These are phyloP conservation scores for Panulirus ornatus DNA, from an alignment of 1,140 invertebrate genomes.

Conservation along the genomic window DNA sequence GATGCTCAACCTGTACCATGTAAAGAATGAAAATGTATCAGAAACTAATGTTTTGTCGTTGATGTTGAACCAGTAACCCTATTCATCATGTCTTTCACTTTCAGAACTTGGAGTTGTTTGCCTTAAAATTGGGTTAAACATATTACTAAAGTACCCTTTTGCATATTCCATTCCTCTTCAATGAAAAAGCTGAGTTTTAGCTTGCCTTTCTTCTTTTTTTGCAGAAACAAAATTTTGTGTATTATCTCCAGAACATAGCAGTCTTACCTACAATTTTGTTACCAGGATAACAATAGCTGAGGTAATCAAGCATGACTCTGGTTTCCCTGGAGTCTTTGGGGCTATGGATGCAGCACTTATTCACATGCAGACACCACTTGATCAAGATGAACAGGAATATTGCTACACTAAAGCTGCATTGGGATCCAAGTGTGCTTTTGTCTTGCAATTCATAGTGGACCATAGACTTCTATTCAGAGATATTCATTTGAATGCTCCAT, in stretches of 20 bases:
- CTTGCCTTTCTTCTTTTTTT: background rate
- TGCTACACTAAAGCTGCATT: background rate
- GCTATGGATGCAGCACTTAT: slow-evolving; percentile 41
- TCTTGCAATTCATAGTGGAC: slow-evolving; percentile 37
- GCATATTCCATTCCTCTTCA: too few species aligned
- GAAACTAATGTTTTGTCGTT: too few species aligned
- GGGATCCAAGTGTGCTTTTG: slow-evolving; percentile 28
- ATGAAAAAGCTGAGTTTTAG: too few species aligned
- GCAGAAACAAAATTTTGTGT: background rate
- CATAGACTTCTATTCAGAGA: slow-evolving; percentile 32
- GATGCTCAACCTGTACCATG: too few species aligned
- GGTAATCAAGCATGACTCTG: slow-evolving; percentile 36
- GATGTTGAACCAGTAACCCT: too few species aligned
- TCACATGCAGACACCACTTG: slow-evolving; percentile 10
- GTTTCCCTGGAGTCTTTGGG: slow-evolving; percentile 42
- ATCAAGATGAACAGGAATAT: background rate
- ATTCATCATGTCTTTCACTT: too few species aligned
- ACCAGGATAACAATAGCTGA: slow-evolving; percentile 43
- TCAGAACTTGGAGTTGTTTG: too few species aligned
- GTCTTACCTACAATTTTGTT: background rate
- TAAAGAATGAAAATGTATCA: too few species aligned
- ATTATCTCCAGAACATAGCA: background rate
- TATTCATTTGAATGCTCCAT: slow-evolving; percentile 37
- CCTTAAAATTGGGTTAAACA: too few species aligned
- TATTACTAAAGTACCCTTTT: too few species aligned